Evolutionary conservation across 2,888 invertebrate genomes (phyloP).

Genomic region (Polydrusus tereticollis): DNA sequence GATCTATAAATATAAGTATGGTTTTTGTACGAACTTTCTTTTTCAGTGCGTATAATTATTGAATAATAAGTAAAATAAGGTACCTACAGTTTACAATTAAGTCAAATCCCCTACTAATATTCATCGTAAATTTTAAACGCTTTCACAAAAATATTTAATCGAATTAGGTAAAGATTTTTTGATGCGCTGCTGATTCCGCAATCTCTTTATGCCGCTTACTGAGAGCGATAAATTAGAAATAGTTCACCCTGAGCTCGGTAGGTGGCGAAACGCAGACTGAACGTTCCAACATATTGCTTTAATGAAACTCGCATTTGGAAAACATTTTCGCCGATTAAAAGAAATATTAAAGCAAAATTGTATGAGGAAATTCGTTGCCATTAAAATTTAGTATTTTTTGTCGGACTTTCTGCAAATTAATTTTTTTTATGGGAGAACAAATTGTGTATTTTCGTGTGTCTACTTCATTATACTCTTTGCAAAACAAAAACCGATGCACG

Average conservation of each 20-base stretch:
- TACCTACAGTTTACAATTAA: too few species aligned
- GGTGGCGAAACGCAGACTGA: neutral
- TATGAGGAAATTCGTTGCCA: neutral
- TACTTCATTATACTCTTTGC: too few species aligned
- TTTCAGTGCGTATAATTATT: too few species aligned
- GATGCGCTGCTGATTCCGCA: neutral
- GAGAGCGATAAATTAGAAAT: neutral
- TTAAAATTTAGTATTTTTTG: neutral
- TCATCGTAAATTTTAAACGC: too few species aligned
- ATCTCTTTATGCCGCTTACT: neutral
- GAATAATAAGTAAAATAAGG: too few species aligned
- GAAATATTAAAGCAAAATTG: neutral
- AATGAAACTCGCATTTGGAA: conserved; percentile 5
- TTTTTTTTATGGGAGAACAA: neutral
- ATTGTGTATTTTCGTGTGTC: too few species aligned
- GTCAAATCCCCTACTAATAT: neutral
- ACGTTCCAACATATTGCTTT: neutral
- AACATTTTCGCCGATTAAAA: neutral
- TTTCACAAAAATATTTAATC: neutral
- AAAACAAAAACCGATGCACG: too few species aligned
- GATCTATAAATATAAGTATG: too few species aligned
- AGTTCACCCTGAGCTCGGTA: neutral
- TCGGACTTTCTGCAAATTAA: neutral
- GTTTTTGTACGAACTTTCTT: too few species aligned
- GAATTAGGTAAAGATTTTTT: neutral